Evolutionary conservation across 2,888 invertebrate genomes (phyloP), one percentile per base, ranked within the genome.

Genomic region (Spicauda simplicius): DNA sequence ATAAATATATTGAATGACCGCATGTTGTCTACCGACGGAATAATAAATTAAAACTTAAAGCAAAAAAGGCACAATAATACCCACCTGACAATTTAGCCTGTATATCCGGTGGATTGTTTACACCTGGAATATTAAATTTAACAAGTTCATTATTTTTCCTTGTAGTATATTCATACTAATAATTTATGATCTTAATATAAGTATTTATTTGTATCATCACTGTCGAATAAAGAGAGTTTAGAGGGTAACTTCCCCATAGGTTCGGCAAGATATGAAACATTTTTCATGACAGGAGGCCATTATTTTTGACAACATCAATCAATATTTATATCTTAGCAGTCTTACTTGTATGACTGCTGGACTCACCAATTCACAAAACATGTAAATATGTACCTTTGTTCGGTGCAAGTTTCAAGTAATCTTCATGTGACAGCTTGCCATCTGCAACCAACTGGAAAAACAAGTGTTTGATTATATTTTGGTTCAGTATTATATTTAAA

Each of bases 371-470:
- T 14, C 1, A 41, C 14, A 7, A 14, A 41, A 14, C 14, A 41
- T 41, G n/a, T 45, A 5, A 45, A n/a, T n/a, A 3, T n/a, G 5
- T 85, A 91, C 92, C 88, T 86, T 90, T 91, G 73, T 86, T 88
- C 68, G 92, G 92, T 61, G 91, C 86, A 68, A 92, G 82, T 73
- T 93, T 93, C 72, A 91, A 74, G 76, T 91, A 92, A 76, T 92
- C 92, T 80, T 87, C 88, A 77, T 89, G 81, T 58, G 91, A 91
- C 74, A 93, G 83, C 76, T 89, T 91, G 41, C 92, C 93, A 71
- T 92, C 92, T 70, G 90, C 90, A 60, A 91, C 86, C 84, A 93
- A 86, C 92, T 92, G 25, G 91, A 78, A 92, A 92, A 78, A 83
- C 45, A 67, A 52, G 61, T 60, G 8, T 14, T 45, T 41, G n/a